Base-by-base conservation (phyloP, 1,140 invertebrate species). In the Cotesia glomerata region DNA sequence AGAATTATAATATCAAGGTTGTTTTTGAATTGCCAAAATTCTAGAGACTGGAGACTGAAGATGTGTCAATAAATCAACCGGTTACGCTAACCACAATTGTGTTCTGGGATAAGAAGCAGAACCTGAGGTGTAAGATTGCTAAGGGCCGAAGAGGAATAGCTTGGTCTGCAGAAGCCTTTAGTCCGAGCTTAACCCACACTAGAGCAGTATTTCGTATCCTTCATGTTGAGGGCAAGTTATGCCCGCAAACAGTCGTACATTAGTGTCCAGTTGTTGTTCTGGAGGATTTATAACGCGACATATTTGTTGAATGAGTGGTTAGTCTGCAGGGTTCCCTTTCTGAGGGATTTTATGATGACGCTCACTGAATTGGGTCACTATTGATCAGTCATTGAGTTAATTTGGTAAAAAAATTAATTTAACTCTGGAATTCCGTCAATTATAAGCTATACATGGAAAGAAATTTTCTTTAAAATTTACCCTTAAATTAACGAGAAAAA, bases 181-280 rank as follows among this genome's bases (percentile, higher is more conserved):
- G 84, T 81, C 83, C 64, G 76, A 81, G 85, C 84, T 87, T 86
- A 86, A 81, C 82, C 77, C 84, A 81, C 81, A 81, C 83, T 80
- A 81, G 81, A 82, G 79, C 79, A 79, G 78, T 81, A 79, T 78
- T 80, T 80, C 35, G 18, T 82, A 85, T 81, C 84, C 84, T 83
- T 86, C 84, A 82, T 85, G 85, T 86, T 79, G 81, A 82, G 85
- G 83, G 82, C 85, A 85, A 86, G 84, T 87, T 87, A 86, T 87
- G 84, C 85, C 84, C 84, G 82, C 85, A 87, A 87, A 87, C 85
- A 87, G 86, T 86, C 85, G 86, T 87, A 86, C 85, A 85, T 87
- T 87, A 87, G 85, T 86, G 84, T 84, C 84, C 79, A 81, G 82
- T 59, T 78, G 75, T 81, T 85, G 84, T 86, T 83, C 82, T 85